Base-by-base conservation (phyloP, 2,888 invertebrate genomes). In the Cosmia pyralina region DNA sequence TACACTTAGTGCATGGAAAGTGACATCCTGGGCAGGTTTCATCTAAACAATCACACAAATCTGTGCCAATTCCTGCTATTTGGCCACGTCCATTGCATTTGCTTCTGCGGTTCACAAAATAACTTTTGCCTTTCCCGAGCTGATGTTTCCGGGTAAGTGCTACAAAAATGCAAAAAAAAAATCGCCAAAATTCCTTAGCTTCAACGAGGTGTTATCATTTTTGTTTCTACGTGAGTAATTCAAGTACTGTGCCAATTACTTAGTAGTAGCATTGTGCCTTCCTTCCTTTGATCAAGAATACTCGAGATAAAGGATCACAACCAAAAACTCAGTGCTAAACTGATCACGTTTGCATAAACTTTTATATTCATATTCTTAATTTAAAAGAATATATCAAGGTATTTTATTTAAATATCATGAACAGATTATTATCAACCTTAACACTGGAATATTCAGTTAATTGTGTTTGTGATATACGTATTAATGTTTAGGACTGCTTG, bases 21-120 rank as follows among this genome's bases (percentile, higher is more conserved):
- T 28, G 44, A 22, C 44, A 28, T 0, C 99, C 99, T 0, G 97
- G 96, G 87, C 99, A 99, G 19, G 96, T 95, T 55, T 96, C 96
- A 85, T 97, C 97, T 81, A 99, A 95, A 89, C 99, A 99, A 91
- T 99, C 99, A 84, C 99, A 99, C 17, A 98, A 88, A 93, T 99
- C 98, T 83, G 96, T 93, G 2, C 97, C 97, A 44, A 97, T 97
- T 38, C 34, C 19, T 13, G 15, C 10, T 50, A 50, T 50, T n/a
- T 50, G 19, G 50, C 4, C n/a, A 52, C 52, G n/a, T 52, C 11
- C n/a, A n/a, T n/a, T 52, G 52, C 2, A 19, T 50, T 97, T 97
- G 48, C 92, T 94, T 89, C 96, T 97, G 52, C 95, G 96, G 75
- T 38, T 38, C 38, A 38, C 0, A 38, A 38, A 38, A 38, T 38